Evolutionary conservation across 92 coral and sea anemone genomes (phyloP).

Genomic region (Scolanthus callimorphus): DNA sequence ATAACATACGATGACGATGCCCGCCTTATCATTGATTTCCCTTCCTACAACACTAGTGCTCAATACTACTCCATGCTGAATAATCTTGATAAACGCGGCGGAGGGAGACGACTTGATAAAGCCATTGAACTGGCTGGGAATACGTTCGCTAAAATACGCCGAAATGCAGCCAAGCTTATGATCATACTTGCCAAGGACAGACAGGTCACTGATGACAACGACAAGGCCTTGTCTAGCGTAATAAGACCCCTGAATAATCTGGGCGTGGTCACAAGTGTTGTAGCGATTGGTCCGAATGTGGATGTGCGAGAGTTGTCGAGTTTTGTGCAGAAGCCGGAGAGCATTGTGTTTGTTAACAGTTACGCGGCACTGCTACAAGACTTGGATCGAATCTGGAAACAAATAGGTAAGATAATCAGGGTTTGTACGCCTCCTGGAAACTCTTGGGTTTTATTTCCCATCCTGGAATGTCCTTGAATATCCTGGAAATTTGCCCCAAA

Average conservation of each 20-base stretch:
- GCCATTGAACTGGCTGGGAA: constrained; percentile 53
- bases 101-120: constrained; percentile 24
- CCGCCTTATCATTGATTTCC: constrained; percentile 41
- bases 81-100: constrained; percentile 22
- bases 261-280: constrained; percentile 69
- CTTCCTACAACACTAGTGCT: constrained; percentile 30
- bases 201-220: constrained; percentile 25
- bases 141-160: constrained; percentile 41
- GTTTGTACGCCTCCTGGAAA: too few relatives aligned
- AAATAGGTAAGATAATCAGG: constrained; percentile 77
- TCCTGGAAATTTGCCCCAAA: too few relatives aligned
- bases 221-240: constrained; percentile 49
- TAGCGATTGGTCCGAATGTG: constrained; percentile 68
- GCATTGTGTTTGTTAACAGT: constrained; percentile 49
- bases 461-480: too few relatives aligned
- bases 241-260: constrained; percentile 57
- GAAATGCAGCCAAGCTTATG: constrained; percentile 52
- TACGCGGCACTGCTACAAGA: constrained; percentile 42
- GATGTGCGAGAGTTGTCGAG: constrained; percentile 49
- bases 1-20: constrained; percentile 70
- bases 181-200: constrained; percentile 57
- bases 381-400: constrained; percentile 53
- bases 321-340: constrained; percentile 60
- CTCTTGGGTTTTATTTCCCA: too few relatives aligned
- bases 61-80: constrained; percentile 45